Evolutionary conservation across 1,140 invertebrate species (phyloP), one percentile per base, ranked within the genome.

Genomic region (Bombus haemorrhoidalis): DNA sequence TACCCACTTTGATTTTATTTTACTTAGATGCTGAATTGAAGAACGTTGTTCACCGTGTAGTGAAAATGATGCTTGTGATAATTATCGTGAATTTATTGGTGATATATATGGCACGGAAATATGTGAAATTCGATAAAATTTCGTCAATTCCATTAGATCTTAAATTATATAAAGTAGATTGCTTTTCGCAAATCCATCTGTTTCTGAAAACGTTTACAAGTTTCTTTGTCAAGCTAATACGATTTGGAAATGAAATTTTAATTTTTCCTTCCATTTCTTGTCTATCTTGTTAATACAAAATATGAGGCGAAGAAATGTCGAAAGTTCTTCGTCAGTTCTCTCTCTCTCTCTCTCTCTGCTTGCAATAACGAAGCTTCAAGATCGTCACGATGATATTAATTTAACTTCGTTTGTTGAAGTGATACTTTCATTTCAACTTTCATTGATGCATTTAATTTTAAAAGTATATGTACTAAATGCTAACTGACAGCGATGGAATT

Each of bases 81-180:
- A 76, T 59, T 76, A 76, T 57, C 47, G 73, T 75, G 74, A 76
- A 25, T 76, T 47, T 76, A 39, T 15, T 34, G 32, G 22, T 75
- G 25, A 59, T 37, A 34, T 28, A 57, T 15, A 75, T 53, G 47
- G 6, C 47, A 53, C 47, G 47, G 47, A 53, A 53, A 53, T 53
- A 18, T 53, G 47, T 53, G n/a, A 66, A 66, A 66, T 66, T 66
- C n/a, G n/a, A 64, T 15, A 15, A 64, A 64, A 64, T 64, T n/a
- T 62, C 28, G 12, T 62, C 59, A 62, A 62, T 62, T 62, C 28
- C 59, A n/a, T 62, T 12, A 62, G 1, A 22, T 53, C 18, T 62
- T 5, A 62, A n/a, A n/a, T 62, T n/a, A 4, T n/a, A 62, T 62
- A 62, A 62, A 53, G 47, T 62, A 28, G 12, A 28, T 62, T 62